Percentiles rank a stretch among this genome's conserved stretches.
phyloP scores from a whole-genome alignment of 1,140 invertebrate species.

The Drosophila sechellia region DNA sequence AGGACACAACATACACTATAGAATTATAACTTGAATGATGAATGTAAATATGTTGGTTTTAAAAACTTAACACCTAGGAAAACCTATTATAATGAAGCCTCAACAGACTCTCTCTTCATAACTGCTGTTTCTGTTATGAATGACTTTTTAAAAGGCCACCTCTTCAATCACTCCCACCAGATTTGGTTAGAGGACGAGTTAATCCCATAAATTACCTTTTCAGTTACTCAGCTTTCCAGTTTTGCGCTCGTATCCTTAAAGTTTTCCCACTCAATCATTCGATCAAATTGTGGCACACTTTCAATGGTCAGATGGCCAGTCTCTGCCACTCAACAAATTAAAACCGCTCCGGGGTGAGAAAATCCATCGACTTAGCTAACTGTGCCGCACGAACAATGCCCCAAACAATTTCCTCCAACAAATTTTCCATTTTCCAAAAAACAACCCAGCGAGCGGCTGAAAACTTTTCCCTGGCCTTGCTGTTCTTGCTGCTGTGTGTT shows the following conservation, averaged over 20 bases:
- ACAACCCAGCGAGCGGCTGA: constrained; percentile 18
- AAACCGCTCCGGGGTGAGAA: constrained; percentile 31
- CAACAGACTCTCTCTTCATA: too few species aligned
- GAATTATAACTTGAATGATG: neutral
- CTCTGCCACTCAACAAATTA: constrained; percentile 37
- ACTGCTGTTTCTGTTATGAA: neutral
- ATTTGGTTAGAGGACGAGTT: constrained; percentile 16
- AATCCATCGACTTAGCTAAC: constrained; percentile 51
- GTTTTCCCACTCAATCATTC: constrained; percentile 33
- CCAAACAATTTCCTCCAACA: constrained; percentile 49
- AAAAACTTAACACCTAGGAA: too few species aligned
- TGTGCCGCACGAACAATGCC: constrained; percentile 43
- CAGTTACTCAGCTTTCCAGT: neutral
- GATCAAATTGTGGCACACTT: constrained; percentile 30
- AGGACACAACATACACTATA: neutral
- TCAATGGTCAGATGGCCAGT: constrained; percentile 10
- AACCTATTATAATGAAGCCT: neutral
- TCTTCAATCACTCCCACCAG: constrained; percentile 19
- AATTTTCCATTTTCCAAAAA: constrained; percentile 50
- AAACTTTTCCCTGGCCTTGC: constrained; percentile 39
- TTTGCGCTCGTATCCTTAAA: constrained; percentile 10
- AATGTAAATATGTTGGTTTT: neutral
- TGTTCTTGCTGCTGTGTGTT: constrained; percentile 34
- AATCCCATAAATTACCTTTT: constrained; percentile 17
- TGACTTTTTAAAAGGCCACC: constrained; percentile 8